Conservation (phyloP, 2,888 invertebrate genomes). For the Calliphora vomitoria region DNA sequence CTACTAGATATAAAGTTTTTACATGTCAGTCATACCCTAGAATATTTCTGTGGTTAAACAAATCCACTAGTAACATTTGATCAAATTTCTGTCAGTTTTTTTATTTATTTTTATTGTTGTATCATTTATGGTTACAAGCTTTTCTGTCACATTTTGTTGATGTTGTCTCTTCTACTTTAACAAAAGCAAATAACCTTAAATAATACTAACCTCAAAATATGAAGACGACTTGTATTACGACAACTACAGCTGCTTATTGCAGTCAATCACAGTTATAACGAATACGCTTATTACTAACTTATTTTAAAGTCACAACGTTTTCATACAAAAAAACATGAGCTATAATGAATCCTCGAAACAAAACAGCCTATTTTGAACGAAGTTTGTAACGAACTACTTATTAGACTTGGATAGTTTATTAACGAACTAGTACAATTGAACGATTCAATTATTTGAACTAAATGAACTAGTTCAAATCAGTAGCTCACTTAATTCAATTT, state of each 20-base stretch:
- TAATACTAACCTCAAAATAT: conserved; percentile 53
- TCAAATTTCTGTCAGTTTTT: conserved; percentile 12
- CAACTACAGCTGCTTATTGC: neutral
- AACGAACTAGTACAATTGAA: too few species aligned
- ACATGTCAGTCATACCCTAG: neutral
- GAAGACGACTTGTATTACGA: neutral
- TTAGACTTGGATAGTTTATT: too few species aligned
- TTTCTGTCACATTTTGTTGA: conserved; percentile 14
- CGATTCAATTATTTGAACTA: too few species aligned
- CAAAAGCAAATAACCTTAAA: conserved; percentile 47
- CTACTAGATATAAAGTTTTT: neutral
- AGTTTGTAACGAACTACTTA: too few species aligned
- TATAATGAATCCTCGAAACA: too few species aligned
- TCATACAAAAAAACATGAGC: too few species aligned
- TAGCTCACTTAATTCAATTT: too few species aligned
- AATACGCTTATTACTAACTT: too few species aligned
- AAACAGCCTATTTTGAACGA: too few species aligned
- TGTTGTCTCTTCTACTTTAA: neutral
- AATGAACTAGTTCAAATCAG: too few species aligned
- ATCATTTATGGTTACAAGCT: conserved; percentile 18
- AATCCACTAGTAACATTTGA: neutral
- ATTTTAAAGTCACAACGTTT: too few species aligned
- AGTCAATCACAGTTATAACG: too few species aligned
- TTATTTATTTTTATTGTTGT: neutral
- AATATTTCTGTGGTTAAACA: conserved; percentile 18